Conservation (phyloP, 2,888 invertebrate species). For the Erebia aethiops region DNA sequence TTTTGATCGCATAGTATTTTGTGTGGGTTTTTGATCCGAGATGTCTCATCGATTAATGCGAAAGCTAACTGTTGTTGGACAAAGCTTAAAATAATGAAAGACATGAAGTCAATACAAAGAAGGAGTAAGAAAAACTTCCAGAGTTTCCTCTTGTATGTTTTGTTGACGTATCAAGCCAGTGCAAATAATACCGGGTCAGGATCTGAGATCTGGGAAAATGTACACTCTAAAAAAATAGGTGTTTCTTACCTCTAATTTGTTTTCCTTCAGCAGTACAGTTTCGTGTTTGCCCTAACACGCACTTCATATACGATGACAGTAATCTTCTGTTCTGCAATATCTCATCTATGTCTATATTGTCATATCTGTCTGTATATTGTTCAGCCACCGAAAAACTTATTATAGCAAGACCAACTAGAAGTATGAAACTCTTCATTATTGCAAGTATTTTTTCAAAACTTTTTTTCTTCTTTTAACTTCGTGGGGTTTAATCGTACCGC, state of each 20-base stretch:
- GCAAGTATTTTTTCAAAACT: neutral
- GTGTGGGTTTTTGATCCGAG: too few species aligned
- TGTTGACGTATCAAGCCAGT: too few species aligned
- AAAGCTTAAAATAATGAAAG: too few species aligned
- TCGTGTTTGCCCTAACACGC: conserved; percentile 83
- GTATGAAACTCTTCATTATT: conserved; percentile 37
- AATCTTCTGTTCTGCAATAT: conserved; percentile 86
- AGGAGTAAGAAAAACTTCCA: too few species aligned
- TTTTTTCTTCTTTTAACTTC: neutral
- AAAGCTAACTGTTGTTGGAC: too few species aligned
- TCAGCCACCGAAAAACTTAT: conserved; percentile 35
- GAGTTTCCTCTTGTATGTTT: too few species aligned
- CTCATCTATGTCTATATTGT: conserved; percentile 86
- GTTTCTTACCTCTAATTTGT: conserved; percentile 84
- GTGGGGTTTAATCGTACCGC: too few species aligned
- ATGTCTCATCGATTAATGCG: too few species aligned
- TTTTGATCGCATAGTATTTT: too few species aligned
- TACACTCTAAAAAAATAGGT: neutral
- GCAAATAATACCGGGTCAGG: neutral
- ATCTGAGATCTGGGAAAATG: neutral
- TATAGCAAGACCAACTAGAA: conserved; percentile 29
- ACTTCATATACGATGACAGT: conserved; percentile 86
- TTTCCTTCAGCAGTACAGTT: conserved; percentile 87
- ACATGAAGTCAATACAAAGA: too few species aligned
- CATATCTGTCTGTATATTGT: conserved; percentile 86